Evolutionary conservation across 2,113 vertebrate species (phyloP).

Genomic region (Cygnus atratus): DNA sequence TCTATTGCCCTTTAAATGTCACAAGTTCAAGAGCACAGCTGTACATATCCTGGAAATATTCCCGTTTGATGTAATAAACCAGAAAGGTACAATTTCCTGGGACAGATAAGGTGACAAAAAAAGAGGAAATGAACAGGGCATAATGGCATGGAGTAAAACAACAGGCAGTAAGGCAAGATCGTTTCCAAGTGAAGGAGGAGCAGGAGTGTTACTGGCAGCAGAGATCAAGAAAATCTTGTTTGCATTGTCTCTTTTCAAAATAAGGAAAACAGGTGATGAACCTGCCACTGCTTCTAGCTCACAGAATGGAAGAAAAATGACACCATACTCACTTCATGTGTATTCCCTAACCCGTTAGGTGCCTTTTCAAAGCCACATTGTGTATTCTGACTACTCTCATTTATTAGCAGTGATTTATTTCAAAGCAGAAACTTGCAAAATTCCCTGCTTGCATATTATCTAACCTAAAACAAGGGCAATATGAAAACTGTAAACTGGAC

Average conservation of each 20-base stretch:
- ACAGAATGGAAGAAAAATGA: constrained; percentile 14
- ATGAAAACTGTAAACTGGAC: not conserved
- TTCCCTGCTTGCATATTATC: not conserved
- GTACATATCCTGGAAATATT: constrained; percentile 46
- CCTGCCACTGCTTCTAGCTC: not conserved
- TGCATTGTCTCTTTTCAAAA: not conserved
- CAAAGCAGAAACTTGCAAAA: not conserved
- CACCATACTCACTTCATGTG: not conserved
- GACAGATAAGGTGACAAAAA: constrained; percentile 29
- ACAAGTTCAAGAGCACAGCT: constrained; percentile 70
- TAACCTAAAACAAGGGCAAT: not conserved
- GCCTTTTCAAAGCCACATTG: not conserved
- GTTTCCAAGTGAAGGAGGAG: not conserved
- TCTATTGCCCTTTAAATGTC: constrained; percentile 74
- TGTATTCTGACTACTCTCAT: not conserved
- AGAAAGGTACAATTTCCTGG: constrained; percentile 40
- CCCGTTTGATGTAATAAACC: constrained; percentile 59
- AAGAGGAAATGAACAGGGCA: not conserved
- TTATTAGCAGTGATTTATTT: not conserved
- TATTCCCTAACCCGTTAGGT: not conserved
- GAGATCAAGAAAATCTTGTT: not conserved
- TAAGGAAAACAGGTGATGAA: not conserved
- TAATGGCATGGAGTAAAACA: not conserved
- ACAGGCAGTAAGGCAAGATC: not conserved
- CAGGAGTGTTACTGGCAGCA: not conserved